phyloP scores from a whole-genome alignment of 2,888 invertebrate species.

The Plemyria rubiginata region DNA sequence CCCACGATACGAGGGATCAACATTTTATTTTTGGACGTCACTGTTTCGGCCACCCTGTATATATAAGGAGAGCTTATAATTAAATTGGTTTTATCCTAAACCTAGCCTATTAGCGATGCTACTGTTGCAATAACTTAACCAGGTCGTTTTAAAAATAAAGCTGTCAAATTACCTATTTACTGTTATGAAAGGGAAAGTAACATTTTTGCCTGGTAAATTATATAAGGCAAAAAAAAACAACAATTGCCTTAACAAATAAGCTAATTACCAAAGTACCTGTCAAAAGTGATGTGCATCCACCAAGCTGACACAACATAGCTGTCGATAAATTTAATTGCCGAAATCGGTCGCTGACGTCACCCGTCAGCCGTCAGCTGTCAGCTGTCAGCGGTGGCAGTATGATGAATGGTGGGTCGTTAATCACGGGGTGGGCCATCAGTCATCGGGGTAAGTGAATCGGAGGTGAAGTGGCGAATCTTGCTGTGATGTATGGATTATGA shows the following conservation, averaged over 20 bases:
- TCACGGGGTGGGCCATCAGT: slow-evolving; percentile 45
- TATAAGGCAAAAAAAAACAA: too few species aligned
- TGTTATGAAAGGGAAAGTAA: too few species aligned
- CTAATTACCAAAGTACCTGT: slow-evolving; percentile 18
- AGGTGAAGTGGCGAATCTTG: slow-evolving; percentile 43
- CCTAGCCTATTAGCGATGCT: too few species aligned
- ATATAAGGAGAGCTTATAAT: too few species aligned
- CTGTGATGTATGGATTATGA: slow-evolving; percentile 37
- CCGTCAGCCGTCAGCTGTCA: slow-evolving; percentile 47
- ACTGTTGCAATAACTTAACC: too few species aligned
- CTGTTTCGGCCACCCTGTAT: too few species aligned
- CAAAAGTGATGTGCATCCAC: slow-evolving; percentile 34
- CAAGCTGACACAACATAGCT: slow-evolving; percentile 31
- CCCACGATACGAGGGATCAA: too few species aligned
- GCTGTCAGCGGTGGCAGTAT: slow-evolving; percentile 48
- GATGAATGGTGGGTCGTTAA: slow-evolving; percentile 55
- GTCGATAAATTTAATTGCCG: slow-evolving; percentile 46
- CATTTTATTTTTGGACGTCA: too few species aligned
- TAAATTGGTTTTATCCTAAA: too few species aligned
- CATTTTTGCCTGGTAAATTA: too few species aligned
- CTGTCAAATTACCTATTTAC: too few species aligned
- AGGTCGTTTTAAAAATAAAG: too few species aligned
- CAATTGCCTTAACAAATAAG: neutral
- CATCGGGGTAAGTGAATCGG: slow-evolving; percentile 46
- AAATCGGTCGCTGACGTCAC: slow-evolving; percentile 42